Conservation (phyloP, 2,888 invertebrate species). For the Mantis religiosa region DNA sequence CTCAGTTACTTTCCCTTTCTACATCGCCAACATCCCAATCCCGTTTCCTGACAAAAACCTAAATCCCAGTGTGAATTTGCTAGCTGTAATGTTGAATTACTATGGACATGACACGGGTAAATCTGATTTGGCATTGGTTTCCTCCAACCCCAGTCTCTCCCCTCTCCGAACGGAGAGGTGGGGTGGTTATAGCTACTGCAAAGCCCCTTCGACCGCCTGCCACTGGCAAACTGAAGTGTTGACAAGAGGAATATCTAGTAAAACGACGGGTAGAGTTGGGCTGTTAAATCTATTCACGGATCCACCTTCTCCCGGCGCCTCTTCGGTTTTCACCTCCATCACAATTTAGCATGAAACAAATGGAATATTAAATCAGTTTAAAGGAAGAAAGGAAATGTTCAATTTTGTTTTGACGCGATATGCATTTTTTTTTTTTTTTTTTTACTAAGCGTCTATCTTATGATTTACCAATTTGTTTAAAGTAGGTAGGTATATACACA, state of each 20-base stretch:
- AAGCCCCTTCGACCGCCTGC: neutral
- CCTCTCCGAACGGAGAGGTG: neutral
- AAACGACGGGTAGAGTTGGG: neutral
- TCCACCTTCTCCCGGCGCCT: neutral
- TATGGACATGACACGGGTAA: conserved; percentile 20
- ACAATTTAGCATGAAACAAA: too few species aligned
- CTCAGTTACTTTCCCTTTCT: neutral
- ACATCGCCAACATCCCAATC: neutral
- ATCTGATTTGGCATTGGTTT: conserved; percentile 24
- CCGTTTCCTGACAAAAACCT: neutral
- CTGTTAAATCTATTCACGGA: neutral
- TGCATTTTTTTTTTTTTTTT: too few species aligned
- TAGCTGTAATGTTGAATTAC: conserved; percentile 25
- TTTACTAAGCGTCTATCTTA: too few species aligned
- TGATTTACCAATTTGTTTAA: too few species aligned
- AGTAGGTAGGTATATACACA: too few species aligned
- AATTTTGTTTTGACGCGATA: too few species aligned
- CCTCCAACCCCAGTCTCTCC: neutral
- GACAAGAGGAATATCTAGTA: conserved; percentile 6
- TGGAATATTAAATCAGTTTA: too few species aligned
- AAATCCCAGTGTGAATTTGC: conserved; percentile 24
- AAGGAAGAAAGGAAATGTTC: too few species aligned
- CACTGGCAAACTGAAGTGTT: neutral
- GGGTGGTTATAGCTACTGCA: neutral
- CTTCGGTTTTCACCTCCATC: too few species aligned